These are phyloP conservation scores for Halocynthia roretzi DNA, from an alignment of 23 tunicate genomes.

Conservation along the genomic window DNA sequence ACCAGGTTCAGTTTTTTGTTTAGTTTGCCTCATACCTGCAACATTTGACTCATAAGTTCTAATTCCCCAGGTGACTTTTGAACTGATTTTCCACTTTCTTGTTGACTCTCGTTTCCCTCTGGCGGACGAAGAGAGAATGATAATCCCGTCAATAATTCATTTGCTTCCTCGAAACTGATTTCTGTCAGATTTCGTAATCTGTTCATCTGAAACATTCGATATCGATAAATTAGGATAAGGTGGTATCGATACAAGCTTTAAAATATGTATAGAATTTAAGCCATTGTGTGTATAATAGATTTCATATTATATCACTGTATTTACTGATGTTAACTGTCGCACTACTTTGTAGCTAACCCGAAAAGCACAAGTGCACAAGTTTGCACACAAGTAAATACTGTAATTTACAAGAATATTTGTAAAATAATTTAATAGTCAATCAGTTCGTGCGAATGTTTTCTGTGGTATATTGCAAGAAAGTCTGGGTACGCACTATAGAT, in stretches of 20 bases:
- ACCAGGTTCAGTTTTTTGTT: too few relatives aligned
- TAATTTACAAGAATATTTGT: too few relatives aligned
- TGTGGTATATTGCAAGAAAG: too few relatives aligned
- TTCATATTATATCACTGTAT: too few relatives aligned
- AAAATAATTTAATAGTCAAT: too few relatives aligned
- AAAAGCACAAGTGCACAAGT: too few relatives aligned
- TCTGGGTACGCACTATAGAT: too few relatives aligned
- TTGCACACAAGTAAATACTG: too few relatives aligned
- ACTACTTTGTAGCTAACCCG: neutral
- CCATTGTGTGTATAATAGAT: too few relatives aligned
- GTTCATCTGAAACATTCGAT: slow-evolving; percentile 32
- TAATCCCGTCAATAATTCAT: slow-evolving; percentile 17
- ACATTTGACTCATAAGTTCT: slow-evolving; percentile 19
- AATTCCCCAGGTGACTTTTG: slow-evolving; percentile 19
- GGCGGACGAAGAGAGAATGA: slow-evolving; percentile 23
- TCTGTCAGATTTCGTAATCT: slow-evolving; percentile 44
- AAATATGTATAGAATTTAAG: too few relatives aligned
- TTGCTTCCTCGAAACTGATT: slow-evolving; percentile 55
- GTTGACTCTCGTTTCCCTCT: slow-evolving; percentile 8
- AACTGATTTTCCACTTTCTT: slow-evolving; percentile 4
- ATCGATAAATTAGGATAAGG: neutral
- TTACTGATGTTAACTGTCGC: too few relatives aligned
- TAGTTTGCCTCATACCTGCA: neutral
- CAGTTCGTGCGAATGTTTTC: too few relatives aligned
- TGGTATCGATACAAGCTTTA: neutral